Base-by-base conservation (phyloP, 1,140 invertebrate species). In the Cecropterus lyciades region DNA sequence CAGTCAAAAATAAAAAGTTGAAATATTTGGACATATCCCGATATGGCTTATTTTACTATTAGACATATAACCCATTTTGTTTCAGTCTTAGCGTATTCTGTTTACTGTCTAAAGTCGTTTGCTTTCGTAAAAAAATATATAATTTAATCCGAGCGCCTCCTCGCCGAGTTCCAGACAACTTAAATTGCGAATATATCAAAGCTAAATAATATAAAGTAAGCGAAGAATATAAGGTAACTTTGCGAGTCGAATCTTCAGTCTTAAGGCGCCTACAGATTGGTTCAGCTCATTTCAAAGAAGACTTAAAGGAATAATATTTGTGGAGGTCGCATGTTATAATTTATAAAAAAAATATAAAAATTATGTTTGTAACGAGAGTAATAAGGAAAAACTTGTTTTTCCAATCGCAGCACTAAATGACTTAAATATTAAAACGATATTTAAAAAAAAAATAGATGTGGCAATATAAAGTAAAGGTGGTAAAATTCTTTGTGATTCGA, bases 181-280 rank as follows among this genome's bases (percentile, higher is more conserved):
- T 89, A 89, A 89, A 91, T 91, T 89, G 85, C 84, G 79, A 90
- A 89, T 87, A 85, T 89, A 91, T 90, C 87, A 85, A 91, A 89
- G 87, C 86, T 85, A 89, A 89, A 89, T 87, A 89, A 89, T 87
- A 84, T 86, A 80, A 90, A 89, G 85, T 87, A 87, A 82, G 79
- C 73, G 70, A 79, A 86, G 85, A 88, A 85, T 86, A 87, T 86
- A 84, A 82, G 77, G 72, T 77, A 88, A 88, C 83, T 87, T 89
- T 74, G 65, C 68, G 72, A 79, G 67, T 70, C 67, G 73, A 82
- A 73, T 76, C 71, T 81, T 70, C 51, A 62, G 17, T 69, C 55
- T 80, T 70, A 80, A 78, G 76, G 64, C 59, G 66, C 20, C 59
- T 52, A 14, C 60, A 76, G 65, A 82, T 72, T 70, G 43, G 60